These are phyloP conservation scores for Pseudomyrmex dendroicus DNA, from an alignment of 1,140 invertebrate species.

Conservation along the genomic window DNA sequence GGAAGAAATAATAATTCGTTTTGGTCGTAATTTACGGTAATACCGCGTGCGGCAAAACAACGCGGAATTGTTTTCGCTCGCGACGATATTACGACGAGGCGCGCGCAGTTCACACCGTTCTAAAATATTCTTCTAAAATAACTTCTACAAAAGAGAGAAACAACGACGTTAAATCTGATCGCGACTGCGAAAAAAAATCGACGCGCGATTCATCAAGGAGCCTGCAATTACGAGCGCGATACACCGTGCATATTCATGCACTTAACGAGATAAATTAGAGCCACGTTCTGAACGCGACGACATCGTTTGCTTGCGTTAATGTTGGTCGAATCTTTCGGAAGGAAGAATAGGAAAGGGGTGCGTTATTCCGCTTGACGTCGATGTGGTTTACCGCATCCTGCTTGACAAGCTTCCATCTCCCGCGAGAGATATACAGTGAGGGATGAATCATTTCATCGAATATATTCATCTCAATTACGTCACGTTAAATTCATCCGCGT, in stretches of 20 bases:
- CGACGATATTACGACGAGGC: neutral
- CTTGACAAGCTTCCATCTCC: constrained; percentile 25
- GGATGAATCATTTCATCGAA: constrained; percentile 36
- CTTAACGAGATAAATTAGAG: constrained; percentile 3
- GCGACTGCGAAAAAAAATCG: neutral
- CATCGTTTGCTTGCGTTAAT: neutral
- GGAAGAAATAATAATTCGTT: neutral
- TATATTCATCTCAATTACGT: constrained; percentile 40
- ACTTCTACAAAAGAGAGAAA: too few species aligned
- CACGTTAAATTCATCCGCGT: constrained; percentile 34
- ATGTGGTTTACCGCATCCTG: constrained; percentile 24
- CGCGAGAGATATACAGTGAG: constrained; percentile 13
- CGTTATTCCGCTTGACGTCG: constrained; percentile 4
- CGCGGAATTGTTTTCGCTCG: constrained; percentile 2
- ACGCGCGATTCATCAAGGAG: constrained; percentile 12
- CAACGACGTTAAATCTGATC: neutral
- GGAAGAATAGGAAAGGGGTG: too few species aligned
- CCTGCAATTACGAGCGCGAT: neutral
- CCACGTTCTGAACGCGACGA: constrained; percentile 6
- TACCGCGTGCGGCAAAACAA: neutral
- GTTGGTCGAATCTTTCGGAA: neutral
- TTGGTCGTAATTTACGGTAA: constrained; percentile 11
- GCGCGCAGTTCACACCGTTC: neutral
- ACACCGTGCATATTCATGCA: constrained; percentile 37
- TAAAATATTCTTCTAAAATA: neutral